These are phyloP conservation scores for Eudorcas thomsonii DNA, from an alignment of 2,113 vertebrate genomes.

Conservation along the genomic window DNA sequence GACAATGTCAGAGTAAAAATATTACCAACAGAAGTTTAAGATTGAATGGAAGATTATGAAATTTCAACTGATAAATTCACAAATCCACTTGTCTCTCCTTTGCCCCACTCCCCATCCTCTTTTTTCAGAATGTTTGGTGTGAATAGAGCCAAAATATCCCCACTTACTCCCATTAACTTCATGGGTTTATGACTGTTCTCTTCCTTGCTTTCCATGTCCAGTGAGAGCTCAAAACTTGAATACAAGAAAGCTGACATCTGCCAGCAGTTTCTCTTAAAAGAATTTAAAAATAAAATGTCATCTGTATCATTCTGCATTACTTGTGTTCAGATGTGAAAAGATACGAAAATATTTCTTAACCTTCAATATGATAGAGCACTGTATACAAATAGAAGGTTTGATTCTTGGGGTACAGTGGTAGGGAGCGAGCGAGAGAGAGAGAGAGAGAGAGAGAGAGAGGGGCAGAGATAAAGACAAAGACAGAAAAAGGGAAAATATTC, in stretches of 20 bases:
- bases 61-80: not conserved
- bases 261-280: not conserved
- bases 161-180: not conserved
- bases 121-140: not conserved
- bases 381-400: not conserved
- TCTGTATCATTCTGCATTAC: too few relatives aligned
- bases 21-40: not conserved
- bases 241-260: not conserved
- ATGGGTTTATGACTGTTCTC: not conserved
- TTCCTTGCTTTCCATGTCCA: not conserved
- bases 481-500: not conserved
- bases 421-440: rapidly evolving
- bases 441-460: not conserved
- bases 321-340: not conserved
- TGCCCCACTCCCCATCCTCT: rapidly evolving
- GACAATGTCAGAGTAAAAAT: not conserved
- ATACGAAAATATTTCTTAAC: not conserved
- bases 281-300: not conserved
- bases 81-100: not conserved
- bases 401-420: not conserved
- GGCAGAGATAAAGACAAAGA: too few relatives aligned
- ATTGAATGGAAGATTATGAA: not conserved
- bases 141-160: not conserved
- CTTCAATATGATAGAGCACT: not conserved
- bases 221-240: not conserved